Evolutionary conservation across 2,797 vertebrate genomes (phyloP).

Genomic region (Yasuhikotakia modesta): DNA sequence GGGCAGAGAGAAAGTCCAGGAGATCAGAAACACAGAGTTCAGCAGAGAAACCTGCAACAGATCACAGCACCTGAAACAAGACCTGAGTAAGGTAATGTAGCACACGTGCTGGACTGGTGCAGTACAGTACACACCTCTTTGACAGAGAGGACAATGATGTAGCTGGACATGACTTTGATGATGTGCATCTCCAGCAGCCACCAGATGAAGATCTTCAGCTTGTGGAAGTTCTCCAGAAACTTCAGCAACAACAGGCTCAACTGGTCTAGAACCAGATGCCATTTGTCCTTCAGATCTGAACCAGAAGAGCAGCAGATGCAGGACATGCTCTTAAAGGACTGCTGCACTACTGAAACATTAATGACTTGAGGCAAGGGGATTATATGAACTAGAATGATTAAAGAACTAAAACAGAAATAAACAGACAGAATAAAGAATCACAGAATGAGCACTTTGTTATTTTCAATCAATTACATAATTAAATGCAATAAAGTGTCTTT

Average conservation of each 20-base stretch:
- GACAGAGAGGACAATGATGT: slow-evolving; percentile 89
- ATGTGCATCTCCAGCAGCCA: slow-evolving; percentile 97
- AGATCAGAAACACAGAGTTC: slow-evolving; percentile 93
- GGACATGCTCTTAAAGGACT: too few relatives aligned
- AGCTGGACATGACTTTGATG: slow-evolving; percentile 94
- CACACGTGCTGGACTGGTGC: too few relatives aligned
- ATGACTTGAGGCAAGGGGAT: too few relatives aligned
- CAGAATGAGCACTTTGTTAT: too few relatives aligned
- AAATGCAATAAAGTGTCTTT: too few relatives aligned
- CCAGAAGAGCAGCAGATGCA: not conserved
- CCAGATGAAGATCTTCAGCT: slow-evolving; percentile 95
- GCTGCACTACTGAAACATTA: too few relatives aligned
- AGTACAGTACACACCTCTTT: slow-evolving; percentile 91
- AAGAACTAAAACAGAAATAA: too few relatives aligned
- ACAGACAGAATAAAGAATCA: too few relatives aligned
- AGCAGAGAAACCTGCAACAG: slow-evolving; percentile 89
- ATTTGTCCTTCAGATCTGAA: slow-evolving; percentile 91
- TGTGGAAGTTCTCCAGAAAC: slow-evolving; percentile 97
- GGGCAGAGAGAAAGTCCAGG: slow-evolving; percentile 95
- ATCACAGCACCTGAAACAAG: too few relatives aligned
- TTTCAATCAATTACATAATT: too few relatives aligned
- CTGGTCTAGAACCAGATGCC: slow-evolving; percentile 95
- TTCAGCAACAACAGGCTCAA: slow-evolving; percentile 94
- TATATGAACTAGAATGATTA: too few relatives aligned
- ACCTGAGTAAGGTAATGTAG: too few relatives aligned